Percentiles rank a stretch among this genome's conserved stretches.
Evolutionary conservation across 2,113 vertebrate species (phyloP).

Genomic region (Accipiter cooperii): DNA sequence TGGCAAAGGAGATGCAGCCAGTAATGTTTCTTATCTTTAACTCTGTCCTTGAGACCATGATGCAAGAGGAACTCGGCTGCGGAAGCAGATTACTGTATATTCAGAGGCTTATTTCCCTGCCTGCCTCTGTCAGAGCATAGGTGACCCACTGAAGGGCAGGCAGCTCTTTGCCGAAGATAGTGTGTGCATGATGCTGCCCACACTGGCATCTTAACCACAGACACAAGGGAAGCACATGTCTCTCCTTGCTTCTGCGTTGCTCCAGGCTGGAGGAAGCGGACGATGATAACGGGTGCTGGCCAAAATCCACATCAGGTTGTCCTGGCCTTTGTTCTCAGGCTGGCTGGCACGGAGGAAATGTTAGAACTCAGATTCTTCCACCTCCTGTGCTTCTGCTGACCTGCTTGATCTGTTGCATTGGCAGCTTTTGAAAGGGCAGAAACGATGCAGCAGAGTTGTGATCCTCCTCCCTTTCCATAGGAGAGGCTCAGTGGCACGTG

Average conservation of each 20-base stretch:
- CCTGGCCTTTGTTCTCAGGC: neutral
- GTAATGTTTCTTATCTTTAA: neutral
- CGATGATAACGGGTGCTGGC: neutral
- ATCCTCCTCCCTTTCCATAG: neutral
- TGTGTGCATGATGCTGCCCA: accelerated
- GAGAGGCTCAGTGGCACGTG: accelerated
- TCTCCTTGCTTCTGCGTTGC: neutral
- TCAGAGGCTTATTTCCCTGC: neutral
- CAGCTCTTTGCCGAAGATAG: neutral
- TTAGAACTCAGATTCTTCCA: neutral
- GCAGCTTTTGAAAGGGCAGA: neutral
- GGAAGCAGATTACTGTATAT: neutral
- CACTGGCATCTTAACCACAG: neutral
- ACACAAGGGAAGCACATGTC: accelerated
- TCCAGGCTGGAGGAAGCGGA: neutral
- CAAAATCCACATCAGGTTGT: neutral
- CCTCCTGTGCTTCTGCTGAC: neutral
- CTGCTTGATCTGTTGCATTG: accelerated
- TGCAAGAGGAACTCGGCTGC: neutral
- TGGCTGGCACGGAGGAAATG: neutral
- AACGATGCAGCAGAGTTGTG: neutral
- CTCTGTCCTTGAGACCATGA: neutral
- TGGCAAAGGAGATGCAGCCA: neutral
- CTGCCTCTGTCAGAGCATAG: neutral
- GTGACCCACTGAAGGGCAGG: neutral